phyloP scores from a whole-genome alignment of 53 echinoderm and acorn worm species.

The Holothuria leucospilota region DNA sequence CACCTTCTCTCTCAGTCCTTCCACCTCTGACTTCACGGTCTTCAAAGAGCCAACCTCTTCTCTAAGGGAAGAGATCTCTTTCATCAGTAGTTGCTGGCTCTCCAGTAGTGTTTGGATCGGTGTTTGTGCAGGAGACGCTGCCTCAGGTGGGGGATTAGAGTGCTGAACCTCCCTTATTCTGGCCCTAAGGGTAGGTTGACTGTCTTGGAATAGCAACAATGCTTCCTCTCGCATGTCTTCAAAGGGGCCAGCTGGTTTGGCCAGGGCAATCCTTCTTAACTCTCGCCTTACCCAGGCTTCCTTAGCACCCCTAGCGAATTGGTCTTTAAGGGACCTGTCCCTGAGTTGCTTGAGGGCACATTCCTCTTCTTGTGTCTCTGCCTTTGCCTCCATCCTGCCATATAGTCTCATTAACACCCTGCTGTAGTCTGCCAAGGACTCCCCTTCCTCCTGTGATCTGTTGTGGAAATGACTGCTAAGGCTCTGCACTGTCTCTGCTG shows the following conservation, averaged over 20 bases:
- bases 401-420: constrained; percentile 21
- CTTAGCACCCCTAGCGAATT: constrained; percentile 48
- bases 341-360: background rate
- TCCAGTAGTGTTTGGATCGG: background rate
- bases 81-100: background rate
- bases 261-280: constrained; percentile 37
- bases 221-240: constrained; percentile 38
- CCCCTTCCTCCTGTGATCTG: too few relatives aligned
- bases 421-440: constrained; percentile 21
- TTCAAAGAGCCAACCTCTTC: background rate
- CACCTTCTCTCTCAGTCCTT: background rate
- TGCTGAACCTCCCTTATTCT: too few relatives aligned
- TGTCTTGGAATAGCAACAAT: constrained; percentile 24
- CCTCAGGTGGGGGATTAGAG: background rate
- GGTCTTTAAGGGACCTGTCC: constrained; percentile 28
- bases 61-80: background rate
- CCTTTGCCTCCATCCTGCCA: constrained; percentile 19
- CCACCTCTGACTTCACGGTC: background rate
- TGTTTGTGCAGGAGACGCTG: too few relatives aligned
- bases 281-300: constrained; percentile 55
- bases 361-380: background rate
- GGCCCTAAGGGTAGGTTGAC: too few relatives aligned
- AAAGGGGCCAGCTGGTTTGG: background rate
- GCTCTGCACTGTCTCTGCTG: too few relatives aligned
- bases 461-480: too few relatives aligned